Evolutionary conservation across 2,797 vertebrate genomes (phyloP).

Genomic region (Knipowitschia caucasica): DNA sequence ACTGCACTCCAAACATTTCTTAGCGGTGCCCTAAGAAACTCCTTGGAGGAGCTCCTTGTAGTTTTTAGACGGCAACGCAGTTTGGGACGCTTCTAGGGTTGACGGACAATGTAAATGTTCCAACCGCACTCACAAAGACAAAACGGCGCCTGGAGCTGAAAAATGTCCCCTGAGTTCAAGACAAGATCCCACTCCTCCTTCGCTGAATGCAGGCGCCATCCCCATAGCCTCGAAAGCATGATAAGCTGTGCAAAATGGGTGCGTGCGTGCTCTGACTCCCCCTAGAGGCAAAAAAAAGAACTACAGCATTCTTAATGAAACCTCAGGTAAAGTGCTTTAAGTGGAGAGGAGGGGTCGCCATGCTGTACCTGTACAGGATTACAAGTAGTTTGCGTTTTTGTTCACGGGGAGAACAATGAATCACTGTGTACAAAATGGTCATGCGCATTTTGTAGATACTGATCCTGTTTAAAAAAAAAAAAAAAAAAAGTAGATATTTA

Average conservation of each 20-base stretch:
- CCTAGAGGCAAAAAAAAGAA: conserved; percentile 73
- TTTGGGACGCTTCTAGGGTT: conserved; percentile 12
- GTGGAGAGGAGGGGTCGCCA: conserved; percentile 63
- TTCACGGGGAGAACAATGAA: conserved; percentile 68
- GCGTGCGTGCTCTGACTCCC: conserved; percentile 63
- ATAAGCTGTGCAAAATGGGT: conserved; percentile 37
- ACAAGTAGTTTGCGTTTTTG: conserved; percentile 72
- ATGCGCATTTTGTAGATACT: conserved; percentile 92
- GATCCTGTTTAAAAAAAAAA: conserved; percentile 74
- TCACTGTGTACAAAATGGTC: conserved; percentile 90
- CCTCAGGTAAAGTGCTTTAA: conserved; percentile 96
- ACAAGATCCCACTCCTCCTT: conserved; percentile 38
- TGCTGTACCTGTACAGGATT: conserved; percentile 90
- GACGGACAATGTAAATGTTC: conserved; percentile 27
- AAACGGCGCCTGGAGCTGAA: conserved; percentile 34
- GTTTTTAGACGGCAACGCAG: conserved; percentile 14
- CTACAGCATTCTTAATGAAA: conserved; percentile 85
- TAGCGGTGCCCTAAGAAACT: conserved; percentile 30
- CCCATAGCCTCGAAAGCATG: conserved; percentile 65
- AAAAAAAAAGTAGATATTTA: conserved; percentile 90
- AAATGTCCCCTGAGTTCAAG: conserved; percentile 9
- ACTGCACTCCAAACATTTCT: conserved; percentile 36
- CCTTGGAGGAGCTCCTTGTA: conserved; percentile 37
- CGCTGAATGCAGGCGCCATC: conserved; percentile 51
- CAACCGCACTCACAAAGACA: conserved; percentile 21